Percentiles rank a stretch among this genome's conserved stretches.
Evolutionary conservation across 2,113 vertebrate genomes (phyloP).

Genomic region (Tachysurus vachellii): DNA sequence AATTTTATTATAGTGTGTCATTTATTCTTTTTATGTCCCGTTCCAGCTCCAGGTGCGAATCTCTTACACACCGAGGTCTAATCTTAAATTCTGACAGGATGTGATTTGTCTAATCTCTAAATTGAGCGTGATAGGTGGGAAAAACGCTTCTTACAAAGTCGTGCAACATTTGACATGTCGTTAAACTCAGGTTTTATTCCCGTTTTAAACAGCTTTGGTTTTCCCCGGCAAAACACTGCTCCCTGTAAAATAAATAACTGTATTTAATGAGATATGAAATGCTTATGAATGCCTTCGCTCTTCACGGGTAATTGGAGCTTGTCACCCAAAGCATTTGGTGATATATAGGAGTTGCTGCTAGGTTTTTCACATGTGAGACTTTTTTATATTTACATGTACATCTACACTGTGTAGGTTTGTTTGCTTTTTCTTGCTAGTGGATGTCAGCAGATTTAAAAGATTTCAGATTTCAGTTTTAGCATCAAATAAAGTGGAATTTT

Average conservation of each 20-base stretch:
- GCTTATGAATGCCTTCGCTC: constrained; percentile 66
- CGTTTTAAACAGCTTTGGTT: constrained; percentile 50
- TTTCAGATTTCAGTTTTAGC: neutral
- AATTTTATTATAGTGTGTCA: neutral
- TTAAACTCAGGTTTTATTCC: constrained; percentile 52
- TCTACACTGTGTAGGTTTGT: constrained; percentile 46
- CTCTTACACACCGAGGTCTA: constrained; percentile 12
- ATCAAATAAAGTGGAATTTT: neutral
- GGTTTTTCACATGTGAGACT: constrained; percentile 55
- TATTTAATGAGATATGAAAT: constrained; percentile 75
- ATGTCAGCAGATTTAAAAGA: constrained; percentile 38
- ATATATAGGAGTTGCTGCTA: constrained; percentile 62
- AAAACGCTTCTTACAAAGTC: constrained; percentile 44
- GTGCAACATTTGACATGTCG: constrained; percentile 58
- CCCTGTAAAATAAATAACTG: constrained; percentile 68
- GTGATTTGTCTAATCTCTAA: constrained; percentile 65
- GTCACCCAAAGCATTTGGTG: constrained; percentile 71
- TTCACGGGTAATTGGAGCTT: constrained; percentile 71
- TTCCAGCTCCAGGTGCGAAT: neutral
- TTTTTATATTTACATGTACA: constrained; percentile 46
- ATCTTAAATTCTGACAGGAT: constrained; percentile 25
- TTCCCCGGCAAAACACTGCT: constrained; percentile 50
- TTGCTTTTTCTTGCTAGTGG: constrained; percentile 47
- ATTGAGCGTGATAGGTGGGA: constrained; percentile 52
- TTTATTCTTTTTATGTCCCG: neutral